These are phyloP conservation scores for Manis crassicaudata DNA, from an alignment of 2,797 vertebrate species.

Conservation along the genomic window DNA sequence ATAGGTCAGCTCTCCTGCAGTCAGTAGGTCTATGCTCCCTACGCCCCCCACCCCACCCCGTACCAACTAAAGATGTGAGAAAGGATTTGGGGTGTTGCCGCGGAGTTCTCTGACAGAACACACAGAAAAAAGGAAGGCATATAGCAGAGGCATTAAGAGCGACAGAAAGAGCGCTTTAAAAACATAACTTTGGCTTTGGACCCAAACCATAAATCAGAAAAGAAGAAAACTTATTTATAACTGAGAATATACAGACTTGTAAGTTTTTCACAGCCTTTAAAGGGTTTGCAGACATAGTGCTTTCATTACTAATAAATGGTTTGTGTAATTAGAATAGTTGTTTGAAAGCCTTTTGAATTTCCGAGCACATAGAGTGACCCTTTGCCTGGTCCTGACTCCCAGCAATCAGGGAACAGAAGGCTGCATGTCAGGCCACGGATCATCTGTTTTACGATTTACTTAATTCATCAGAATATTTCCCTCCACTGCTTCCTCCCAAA, in stretches of 20 bases:
- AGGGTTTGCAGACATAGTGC: conserved; percentile 73
- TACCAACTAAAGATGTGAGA: not conserved
- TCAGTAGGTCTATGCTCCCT: rapidly evolving
- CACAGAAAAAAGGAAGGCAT: not conserved
- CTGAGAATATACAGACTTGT: conserved; percentile 61
- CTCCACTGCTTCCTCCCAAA: not conserved
- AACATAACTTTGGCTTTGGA: conserved; percentile 56
- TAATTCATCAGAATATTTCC: conserved; percentile 72
- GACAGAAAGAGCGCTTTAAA: not conserved
- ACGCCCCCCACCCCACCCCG: too few species aligned
- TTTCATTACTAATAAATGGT: conserved; percentile 73
- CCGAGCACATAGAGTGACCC: conserved; percentile 70
- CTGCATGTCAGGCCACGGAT: conserved; percentile 62
- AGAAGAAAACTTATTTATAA: conserved; percentile 66
- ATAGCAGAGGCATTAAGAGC: not conserved
- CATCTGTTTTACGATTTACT: conserved; percentile 75
- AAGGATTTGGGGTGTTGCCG: rapidly evolving
- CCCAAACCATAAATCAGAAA: conserved; percentile 68
- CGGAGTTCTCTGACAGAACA: not conserved
- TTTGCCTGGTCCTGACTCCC: conserved; percentile 59
- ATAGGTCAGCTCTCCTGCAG: not conserved
- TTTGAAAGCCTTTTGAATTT: conserved; percentile 79
- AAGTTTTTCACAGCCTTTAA: conserved; percentile 77
- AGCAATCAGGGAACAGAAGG: conserved; percentile 71
- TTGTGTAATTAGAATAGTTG: conserved; percentile 72